These are phyloP conservation scores for Cyrtodaria siliqua DNA, from an alignment of 2,888 invertebrate species.

Conservation along the genomic window DNA sequence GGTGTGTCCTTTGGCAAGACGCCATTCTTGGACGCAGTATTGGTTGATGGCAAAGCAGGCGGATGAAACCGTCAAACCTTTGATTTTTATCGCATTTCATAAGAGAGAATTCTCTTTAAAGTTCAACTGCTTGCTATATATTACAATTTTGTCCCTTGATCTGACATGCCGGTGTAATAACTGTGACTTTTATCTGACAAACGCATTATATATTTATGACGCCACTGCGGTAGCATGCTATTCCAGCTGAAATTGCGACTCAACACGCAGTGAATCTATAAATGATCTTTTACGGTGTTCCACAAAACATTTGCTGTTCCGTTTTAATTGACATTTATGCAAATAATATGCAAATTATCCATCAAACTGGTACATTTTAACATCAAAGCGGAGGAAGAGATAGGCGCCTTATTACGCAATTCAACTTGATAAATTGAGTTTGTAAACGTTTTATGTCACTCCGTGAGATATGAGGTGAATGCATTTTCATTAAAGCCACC, in stretches of 20 bases:
- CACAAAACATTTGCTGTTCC: constrained; percentile 24
- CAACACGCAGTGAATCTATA: constrained; percentile 44
- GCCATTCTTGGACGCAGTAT: too few relatives aligned
- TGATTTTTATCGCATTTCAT: constrained; percentile 5
- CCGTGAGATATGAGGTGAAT: too few relatives aligned
- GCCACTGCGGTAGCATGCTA: constrained; percentile 14
- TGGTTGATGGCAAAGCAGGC: too few relatives aligned
- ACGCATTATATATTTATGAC: constrained; percentile 61
- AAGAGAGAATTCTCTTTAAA: constrained; percentile 24
- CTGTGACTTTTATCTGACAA: constrained; percentile 55
- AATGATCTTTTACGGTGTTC: constrained; percentile 28
- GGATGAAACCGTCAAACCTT: constrained; percentile 26
- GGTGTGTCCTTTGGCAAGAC: too few relatives aligned
- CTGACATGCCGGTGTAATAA: constrained; percentile 45
- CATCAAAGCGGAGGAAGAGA: neutral
- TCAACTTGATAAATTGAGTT: neutral
- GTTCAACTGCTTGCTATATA: constrained; percentile 51
- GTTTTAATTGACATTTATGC: constrained; percentile 34
- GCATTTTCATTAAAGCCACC: too few relatives aligned
- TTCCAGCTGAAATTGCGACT: constrained; percentile 18
- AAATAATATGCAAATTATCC: constrained; percentile 33
- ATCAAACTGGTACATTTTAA: constrained; percentile 8
- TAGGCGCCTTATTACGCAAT: constrained; percentile 8
- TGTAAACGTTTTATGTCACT: too few relatives aligned
- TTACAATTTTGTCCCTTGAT: constrained; percentile 48